phyloP scores from a whole-genome alignment of 1,140 invertebrate genomes.

The Saccostrea glomerata region DNA sequence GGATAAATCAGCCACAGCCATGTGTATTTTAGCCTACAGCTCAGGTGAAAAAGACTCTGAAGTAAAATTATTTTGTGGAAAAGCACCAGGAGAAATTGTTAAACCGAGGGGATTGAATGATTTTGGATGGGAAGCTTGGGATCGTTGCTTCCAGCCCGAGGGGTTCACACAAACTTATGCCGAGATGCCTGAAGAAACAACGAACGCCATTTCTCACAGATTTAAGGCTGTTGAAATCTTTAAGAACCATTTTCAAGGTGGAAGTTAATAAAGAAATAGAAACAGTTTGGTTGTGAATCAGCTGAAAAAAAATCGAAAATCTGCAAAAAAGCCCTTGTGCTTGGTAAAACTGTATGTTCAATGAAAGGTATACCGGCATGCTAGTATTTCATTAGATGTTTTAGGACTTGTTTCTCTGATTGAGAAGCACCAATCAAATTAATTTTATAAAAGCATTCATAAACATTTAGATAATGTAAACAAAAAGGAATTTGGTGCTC shows the following conservation, averaged over 20 bases:
- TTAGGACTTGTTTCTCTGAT: too few species aligned
- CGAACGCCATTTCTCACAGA: slow-evolving; percentile 97
- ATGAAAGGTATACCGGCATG: too few species aligned
- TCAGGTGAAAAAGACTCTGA: slow-evolving; percentile 76
- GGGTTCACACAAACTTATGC: slow-evolving; percentile 93
- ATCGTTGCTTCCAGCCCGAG: slow-evolving; percentile 95
- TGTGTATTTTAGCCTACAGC: slow-evolving; percentile 89
- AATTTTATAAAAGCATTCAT: too few species aligned
- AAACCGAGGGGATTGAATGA: slow-evolving; percentile 88
- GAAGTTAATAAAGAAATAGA: too few species aligned
- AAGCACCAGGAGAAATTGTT: slow-evolving; percentile 92
- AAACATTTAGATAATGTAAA: too few species aligned
- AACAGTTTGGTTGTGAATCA: too few species aligned
- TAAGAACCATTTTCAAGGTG: slow-evolving; percentile 74
- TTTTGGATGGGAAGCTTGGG: slow-evolving; percentile 91
- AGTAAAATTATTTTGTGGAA: slow-evolving; percentile 85
- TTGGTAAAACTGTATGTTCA: too few species aligned
- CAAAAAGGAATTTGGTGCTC: too few species aligned
- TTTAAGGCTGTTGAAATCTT: slow-evolving; percentile 89
- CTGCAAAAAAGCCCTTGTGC: too few species aligned
- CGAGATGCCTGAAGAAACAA: slow-evolving; percentile 90
- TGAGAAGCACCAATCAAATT: too few species aligned
- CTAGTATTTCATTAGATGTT: too few species aligned
- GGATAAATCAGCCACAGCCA: slow-evolving; percentile 94
- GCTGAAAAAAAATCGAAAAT: too few species aligned